Conservation (phyloP, 2,888 invertebrate genomes). For the Dasysyrphus tricinctus region DNA sequence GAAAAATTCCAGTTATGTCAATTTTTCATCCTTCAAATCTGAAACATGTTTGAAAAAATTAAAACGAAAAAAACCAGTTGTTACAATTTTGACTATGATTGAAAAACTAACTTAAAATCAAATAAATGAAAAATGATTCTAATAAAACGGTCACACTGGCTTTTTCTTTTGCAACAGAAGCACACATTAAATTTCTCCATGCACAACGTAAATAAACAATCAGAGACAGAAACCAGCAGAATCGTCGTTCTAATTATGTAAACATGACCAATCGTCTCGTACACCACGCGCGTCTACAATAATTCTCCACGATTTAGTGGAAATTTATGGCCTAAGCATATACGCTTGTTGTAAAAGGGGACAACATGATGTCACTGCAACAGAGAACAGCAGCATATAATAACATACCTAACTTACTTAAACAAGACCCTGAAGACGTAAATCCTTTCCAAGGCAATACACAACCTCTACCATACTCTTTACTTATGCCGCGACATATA, state of each 20-base stretch:
- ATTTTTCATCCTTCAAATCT: too few relatives aligned
- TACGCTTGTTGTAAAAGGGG: background rate
- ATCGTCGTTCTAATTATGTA: constrained; percentile 64
- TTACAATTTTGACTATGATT: too few relatives aligned
- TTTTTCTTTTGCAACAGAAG: constrained; percentile 11
- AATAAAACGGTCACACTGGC: background rate
- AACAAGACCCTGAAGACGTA: constrained; percentile 8
- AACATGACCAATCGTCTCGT: constrained; percentile 61
- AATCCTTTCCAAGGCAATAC: constrained; percentile 18
- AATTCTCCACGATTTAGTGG: constrained; percentile 35
- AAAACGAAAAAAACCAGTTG: too few relatives aligned
- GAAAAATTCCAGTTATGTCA: too few relatives aligned
- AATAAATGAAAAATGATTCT: background rate
- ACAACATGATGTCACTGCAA: constrained; percentile 7
- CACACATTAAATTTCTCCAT: constrained; percentile 40
- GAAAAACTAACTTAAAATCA: background rate
- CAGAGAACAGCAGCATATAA: background rate
- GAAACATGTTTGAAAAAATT: too few relatives aligned
- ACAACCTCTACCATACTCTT: background rate
- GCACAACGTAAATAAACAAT: constrained; percentile 51
- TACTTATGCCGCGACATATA: background rate
- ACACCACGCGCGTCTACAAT: constrained; percentile 48
- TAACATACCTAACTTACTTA: background rate
- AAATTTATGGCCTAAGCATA: constrained; percentile 50
- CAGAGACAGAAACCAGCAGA: constrained; percentile 14